These are phyloP conservation scores for Numenius arquata DNA, from an alignment of 2,113 vertebrate species.

Conservation along the genomic window DNA sequence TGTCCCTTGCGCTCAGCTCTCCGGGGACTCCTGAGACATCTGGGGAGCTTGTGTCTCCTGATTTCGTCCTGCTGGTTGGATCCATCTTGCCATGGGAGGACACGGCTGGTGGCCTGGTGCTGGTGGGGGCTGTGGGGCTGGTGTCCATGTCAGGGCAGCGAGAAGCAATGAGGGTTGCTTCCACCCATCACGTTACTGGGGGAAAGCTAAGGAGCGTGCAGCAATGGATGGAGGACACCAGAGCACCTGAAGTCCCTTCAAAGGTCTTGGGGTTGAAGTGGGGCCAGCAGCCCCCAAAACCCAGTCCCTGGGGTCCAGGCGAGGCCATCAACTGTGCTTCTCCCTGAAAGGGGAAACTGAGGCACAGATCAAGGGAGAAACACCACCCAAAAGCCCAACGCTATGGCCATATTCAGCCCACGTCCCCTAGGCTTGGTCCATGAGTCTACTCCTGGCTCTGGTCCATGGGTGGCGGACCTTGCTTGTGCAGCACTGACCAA, in stretches of 20 bases:
- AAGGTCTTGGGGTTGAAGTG: accelerated
- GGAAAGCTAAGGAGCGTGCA: accelerated
- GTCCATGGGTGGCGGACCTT: not conserved
- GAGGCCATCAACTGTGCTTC: accelerated
- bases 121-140: not conserved
- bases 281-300: not conserved
- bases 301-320: accelerated
- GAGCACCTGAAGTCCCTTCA: not conserved
- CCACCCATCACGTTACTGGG: accelerated
- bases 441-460: too few relatives aligned
- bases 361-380: not conserved
- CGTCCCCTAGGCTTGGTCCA: too few relatives aligned
- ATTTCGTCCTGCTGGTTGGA: not conserved
- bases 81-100: accelerated
- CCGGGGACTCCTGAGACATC: accelerated
- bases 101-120: accelerated
- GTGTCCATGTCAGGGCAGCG: not conserved
- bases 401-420: not conserved
- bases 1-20: not conserved
- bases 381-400: not conserved
- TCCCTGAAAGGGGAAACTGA: not conserved
- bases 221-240: accelerated
- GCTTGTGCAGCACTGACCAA: accelerated
- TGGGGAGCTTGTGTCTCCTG: accelerated
- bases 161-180: not conserved